Percentiles rank a stretch among this genome's conserved stretches.
These are phyloP conservation scores for Corythoichthys intestinalis DNA, from an alignment of 2,113 vertebrate species.

Conservation along the genomic window DNA sequence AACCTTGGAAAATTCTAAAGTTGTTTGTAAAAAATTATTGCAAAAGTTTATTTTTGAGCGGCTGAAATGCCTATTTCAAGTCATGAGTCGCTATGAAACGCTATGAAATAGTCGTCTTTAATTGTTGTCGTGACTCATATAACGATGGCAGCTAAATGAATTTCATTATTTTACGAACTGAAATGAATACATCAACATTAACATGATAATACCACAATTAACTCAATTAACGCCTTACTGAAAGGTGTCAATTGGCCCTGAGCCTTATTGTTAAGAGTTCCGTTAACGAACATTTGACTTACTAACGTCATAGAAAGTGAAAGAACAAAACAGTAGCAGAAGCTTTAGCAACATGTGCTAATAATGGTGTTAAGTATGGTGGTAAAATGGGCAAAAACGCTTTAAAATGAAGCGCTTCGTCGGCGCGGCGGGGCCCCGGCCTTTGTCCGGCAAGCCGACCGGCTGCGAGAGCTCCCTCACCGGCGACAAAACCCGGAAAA, in stretches of 20 bases:
- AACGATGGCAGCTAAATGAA: too few species aligned
- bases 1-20: too few species aligned
- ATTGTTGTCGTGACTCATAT: too few species aligned
- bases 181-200: neutral
- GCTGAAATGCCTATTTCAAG: too few species aligned
- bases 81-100: too few species aligned
- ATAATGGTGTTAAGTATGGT: constrained; percentile 56
- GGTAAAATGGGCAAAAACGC: constrained; percentile 49
- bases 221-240: neutral
- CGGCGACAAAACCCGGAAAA: neutral
- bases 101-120: too few species aligned
- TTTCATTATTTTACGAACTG: neutral
- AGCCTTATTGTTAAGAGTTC: neutral
- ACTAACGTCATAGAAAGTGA: neutral
- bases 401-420: constrained; percentile 49
- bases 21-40: too few species aligned
- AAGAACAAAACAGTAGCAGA: neutral
- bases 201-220: neutral
- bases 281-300: neutral
- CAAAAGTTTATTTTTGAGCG: too few species aligned
- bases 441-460: constrained; percentile 51
- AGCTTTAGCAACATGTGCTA: neutral
- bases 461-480: neutral
- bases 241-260: neutral
- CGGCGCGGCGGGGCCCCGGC: constrained; percentile 56